Evolutionary conservation across 2,113 vertebrate genomes (phyloP).

Genomic region (Tichodroma muraria): DNA sequence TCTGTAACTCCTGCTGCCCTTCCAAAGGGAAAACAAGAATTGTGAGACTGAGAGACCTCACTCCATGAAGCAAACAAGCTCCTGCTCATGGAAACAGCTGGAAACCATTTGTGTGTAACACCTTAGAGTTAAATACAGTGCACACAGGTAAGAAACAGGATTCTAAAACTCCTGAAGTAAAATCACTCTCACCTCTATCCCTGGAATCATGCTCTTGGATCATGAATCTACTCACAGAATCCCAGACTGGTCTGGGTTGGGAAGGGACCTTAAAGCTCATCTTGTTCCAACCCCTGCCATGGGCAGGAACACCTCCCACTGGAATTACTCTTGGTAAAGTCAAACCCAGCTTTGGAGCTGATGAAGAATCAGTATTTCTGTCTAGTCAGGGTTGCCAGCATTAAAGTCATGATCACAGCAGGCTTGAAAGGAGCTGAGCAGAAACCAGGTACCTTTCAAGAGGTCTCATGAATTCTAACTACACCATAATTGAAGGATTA

Average conservation of each 20-base stretch:
- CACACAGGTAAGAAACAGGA: neutral
- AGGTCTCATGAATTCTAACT: neutral
- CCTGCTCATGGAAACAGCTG: neutral
- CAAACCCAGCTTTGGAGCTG: neutral
- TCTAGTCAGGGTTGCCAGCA: neutral
- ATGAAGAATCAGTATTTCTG: neutral
- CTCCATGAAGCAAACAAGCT: neutral
- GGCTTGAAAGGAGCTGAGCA: neutral
- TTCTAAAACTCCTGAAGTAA: neutral
- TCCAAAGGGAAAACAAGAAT: neutral
- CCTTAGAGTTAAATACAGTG: neutral
- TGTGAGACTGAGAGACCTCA: neutral
- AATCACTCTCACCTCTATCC: neutral
- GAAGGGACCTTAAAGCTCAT: neutral
- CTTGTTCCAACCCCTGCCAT: neutral
- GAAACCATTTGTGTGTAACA: neutral
- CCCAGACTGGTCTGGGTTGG: neutral
- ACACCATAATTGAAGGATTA: neutral
- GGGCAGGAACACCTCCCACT: neutral
- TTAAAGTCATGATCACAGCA: neutral
- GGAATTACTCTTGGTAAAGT: neutral
- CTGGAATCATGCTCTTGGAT: neutral
- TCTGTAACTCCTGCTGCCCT: neutral
- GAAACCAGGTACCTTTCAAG: neutral
- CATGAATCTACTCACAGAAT: fast-evolving